Conservation (phyloP, 2,113 vertebrate genomes). For the Calidris pugnax region DNA sequence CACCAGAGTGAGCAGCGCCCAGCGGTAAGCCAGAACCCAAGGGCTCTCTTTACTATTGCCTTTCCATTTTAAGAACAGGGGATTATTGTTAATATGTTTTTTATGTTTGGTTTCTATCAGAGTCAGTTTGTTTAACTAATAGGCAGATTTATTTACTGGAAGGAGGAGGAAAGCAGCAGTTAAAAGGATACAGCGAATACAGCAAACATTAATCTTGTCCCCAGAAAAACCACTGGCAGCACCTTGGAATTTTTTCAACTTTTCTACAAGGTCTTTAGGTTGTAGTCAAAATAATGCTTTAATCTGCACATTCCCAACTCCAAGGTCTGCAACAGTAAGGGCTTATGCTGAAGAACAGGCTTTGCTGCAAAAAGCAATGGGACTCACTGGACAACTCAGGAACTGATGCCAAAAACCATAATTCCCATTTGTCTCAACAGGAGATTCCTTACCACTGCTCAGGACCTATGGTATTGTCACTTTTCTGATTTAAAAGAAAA, state of each 20-base stretch:
- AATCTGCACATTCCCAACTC: constrained; percentile 28
- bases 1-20: neutral
- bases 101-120: constrained; percentile 26
- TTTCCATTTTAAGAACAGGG: constrained; percentile 33
- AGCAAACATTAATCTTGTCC: constrained; percentile 34
- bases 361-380: neutral
- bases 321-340: neutral
- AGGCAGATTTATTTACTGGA: constrained; percentile 52
- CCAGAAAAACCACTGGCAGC: constrained; percentile 29
- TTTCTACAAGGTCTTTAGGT: constrained; percentile 33
- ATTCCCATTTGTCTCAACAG: neutral
- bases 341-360: neutral
- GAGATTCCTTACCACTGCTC: neutral
- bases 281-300: constrained; percentile 48
- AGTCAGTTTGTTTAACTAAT: constrained; percentile 55
- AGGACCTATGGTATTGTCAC: accelerated
- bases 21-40: neutral
- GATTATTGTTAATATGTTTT: constrained; percentile 30
- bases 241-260: constrained; percentile 45
- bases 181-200: constrained; percentile 43
- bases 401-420: neutral
- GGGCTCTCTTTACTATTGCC: neutral
- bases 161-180: constrained; percentile 33
- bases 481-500: neutral
- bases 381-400: neutral